Base-by-base conservation (phyloP, 2,113 vertebrate species). In the Aldabrachelys gigantea region DNA sequence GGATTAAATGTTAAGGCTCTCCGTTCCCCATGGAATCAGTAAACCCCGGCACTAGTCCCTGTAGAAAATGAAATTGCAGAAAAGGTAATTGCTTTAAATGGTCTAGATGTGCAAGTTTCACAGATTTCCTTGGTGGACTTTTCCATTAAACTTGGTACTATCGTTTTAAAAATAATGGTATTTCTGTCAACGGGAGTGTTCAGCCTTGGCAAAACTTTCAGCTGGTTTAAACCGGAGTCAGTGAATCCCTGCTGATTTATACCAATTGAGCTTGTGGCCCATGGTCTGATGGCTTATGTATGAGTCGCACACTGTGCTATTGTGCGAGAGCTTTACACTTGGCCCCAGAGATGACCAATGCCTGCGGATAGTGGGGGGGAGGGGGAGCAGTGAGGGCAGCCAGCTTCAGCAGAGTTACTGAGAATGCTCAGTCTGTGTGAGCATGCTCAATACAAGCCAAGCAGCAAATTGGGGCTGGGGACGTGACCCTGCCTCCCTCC, bases 1-100 rank as follows among this genome's bases (percentile, higher is more conserved):
- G 92, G 85, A 95, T 94, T 93, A 95, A 97, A 96, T 89, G 69
- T 72, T 88, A 92, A 19, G 72, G 62, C 91, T 96, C 93, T 90
- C 59, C 50, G 31, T 47, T 96, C 92, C 92, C 91, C 76, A 2
- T 80, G 90, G 95, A 94, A 97, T 97, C 96, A 89, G 78, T 89
- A 92, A 97, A 56, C 57, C 47, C 44, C 49, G 89, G 85, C 52
- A 76, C 92, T 57, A 95, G 87, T 69, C 91, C 35, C 80, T 82
- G 6, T 91, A 86, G 76, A 89, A 97, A 97, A 96, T 96, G 80
- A 97, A 96, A 93, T 56, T 52, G 35, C 59, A 89, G 79, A 35
- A 1, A 82, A 94, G 81, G 57, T 94, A 90, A 56, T 84, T 93
- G 38, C 84, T 94, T 81, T 80, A 93, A 92, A 85, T 59, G n/a